Evolutionary conservation across 1,140 invertebrate species (phyloP), one percentile per base, ranked within the genome.

Genomic region (Drosophila lacteicornis): DNA sequence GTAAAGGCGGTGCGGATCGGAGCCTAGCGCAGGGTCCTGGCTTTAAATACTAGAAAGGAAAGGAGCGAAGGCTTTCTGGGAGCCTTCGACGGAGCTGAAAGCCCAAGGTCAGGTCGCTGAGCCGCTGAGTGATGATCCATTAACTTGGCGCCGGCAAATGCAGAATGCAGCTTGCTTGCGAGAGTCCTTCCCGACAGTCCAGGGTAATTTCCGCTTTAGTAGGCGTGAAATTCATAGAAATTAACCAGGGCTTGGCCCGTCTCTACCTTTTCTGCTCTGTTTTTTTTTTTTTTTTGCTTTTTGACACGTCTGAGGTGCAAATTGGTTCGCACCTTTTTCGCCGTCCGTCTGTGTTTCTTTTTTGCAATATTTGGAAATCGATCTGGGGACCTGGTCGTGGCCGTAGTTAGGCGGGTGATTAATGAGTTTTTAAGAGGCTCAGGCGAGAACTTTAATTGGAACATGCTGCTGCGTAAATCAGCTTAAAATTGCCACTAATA

Each of bases 391-490:
- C 59, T 47, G 59, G 46, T 43, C 51, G 63, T 67, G 53, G 59
- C 56, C 82, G 80, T 81, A 90, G 90, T 91, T 91, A 91, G 85
- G 80, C 76, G 90, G 75, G 90, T 91, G 90, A 91, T 91, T 90
- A 91, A 91, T 91, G 90, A 90, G 80, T 91, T 90, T 91, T 91
- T 91, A 91, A 91, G 91, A 90, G 90, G 84, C 90, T 91, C 90
- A 83, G 80, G 82, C 71, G 76, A 83, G 80, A 79, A 82, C 56
- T 82, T 91, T 91, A 91, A 91, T 91, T 91, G 90, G 90, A 80
- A 91, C 88, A 80, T 82, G 88, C 81, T 83, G 88, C 88, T 82
- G 90, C 76, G 79, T 91, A 91, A 91, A 91, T 91, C 88, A 91
- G 88, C 88, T 83, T 67, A 84, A 91, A 91, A 83, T 90, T 91